Evolutionary conservation across 2,113 vertebrate species (phyloP), one percentile per base, ranked within the genome.

Genomic region (Cephalopterus ornatus): DNA sequence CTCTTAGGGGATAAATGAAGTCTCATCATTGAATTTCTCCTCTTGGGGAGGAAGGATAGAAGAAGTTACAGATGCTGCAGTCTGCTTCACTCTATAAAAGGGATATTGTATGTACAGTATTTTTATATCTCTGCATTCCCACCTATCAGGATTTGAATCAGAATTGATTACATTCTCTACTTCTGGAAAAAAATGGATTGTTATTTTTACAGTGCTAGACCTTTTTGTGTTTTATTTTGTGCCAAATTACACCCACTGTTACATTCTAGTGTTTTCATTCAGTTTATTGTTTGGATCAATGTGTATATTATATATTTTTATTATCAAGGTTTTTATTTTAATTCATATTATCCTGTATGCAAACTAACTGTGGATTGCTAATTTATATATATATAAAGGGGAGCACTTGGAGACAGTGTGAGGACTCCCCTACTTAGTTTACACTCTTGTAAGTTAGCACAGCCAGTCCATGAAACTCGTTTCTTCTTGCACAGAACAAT

Each of bases 291-390:
- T 41, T 91, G 88, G 92, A 89, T 92, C 76, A 65, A 59, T 88
- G 49, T 96, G 68, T 82, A 70, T 93, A 93, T 95, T 92, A 83
- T 88, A 93, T 97, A 95, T 95, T 93, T 94, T 97, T 96, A 83
- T 96, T 96, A 94, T 79, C 93, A 87, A 85, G 49, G 89, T 92
- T 97, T 96, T 96, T 75, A 94, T 97, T 96, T 97, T 94, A 79
- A 81, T 83, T 86, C 92, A 47, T 93, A 26, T 94, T 96, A 92
- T 85, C 81, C 74, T 96, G 92, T 96, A 67, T 91, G 85, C 96
- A 89, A 95, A 65, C 78, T 92, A 84, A 92, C 67, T 72, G 94
- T 95, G 85, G 85, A 92, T 86, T 87, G 82, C 46, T 91, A 79
- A 93, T 97, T 95, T 95, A 92, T 93, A 53, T 77, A 53, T 77